Evolutionary conservation across 2,888 invertebrate genomes (phyloP).

Genomic region (Seira ritae): DNA sequence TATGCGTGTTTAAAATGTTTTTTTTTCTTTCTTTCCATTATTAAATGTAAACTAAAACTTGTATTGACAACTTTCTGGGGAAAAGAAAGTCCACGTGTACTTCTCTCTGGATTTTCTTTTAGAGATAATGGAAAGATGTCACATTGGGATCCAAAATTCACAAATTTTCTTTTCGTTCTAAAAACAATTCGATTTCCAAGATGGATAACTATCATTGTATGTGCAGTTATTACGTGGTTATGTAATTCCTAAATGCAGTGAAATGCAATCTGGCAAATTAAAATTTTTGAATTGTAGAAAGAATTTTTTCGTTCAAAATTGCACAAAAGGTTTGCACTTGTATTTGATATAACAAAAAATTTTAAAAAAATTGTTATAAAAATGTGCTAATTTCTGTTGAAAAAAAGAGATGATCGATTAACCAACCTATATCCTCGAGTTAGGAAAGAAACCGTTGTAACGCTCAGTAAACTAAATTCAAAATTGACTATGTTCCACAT

Average conservation of each 20-base stretch:
- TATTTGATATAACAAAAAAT: constrained; percentile 15
- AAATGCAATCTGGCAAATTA: constrained; percentile 19
- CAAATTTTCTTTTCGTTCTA: constrained; percentile 29
- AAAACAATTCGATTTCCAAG: constrained; percentile 40
- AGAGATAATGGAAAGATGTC: constrained; percentile 45
- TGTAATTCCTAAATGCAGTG: background rate
- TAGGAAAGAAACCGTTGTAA: constrained; percentile 48
- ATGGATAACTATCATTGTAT: constrained; percentile 22
- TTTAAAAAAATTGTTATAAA: background rate
- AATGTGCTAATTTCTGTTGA: constrained; percentile 48
- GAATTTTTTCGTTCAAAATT: background rate
- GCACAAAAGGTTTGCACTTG: constrained; percentile 41
- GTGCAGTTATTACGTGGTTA: background rate
- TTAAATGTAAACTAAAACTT: constrained; percentile 61
- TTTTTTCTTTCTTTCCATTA: background rate
- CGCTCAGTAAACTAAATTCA: constrained; percentile 57
- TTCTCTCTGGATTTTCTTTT: background rate
- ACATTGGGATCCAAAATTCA: constrained; percentile 55
- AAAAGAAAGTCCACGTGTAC: constrained; percentile 10
- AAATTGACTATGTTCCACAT: constrained; percentile 39
- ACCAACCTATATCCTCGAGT: constrained; percentile 1
- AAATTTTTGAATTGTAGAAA: background rate
- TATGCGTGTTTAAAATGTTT: background rate
- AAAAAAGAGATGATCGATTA: constrained; percentile 28
- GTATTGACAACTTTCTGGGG: constrained; percentile 59